Evolutionary conservation across 2,797 vertebrate genomes (phyloP), one percentile per base, ranked within the genome.

Genomic region (Gambusia yucatana): DNA sequence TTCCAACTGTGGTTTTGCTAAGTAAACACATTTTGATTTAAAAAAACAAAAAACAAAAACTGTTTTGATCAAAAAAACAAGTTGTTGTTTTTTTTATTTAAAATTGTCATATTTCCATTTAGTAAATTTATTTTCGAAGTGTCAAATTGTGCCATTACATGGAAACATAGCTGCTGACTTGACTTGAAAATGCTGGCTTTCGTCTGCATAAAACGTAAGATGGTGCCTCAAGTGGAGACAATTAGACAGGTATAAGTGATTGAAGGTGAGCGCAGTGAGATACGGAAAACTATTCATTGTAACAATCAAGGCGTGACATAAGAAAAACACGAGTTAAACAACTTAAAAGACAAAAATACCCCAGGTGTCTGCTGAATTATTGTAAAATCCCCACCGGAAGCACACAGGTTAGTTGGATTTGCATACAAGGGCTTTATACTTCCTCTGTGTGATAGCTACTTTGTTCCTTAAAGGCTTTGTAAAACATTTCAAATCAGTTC

Each of bases 401-500:
- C 6, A 59, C 1, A 30, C 28, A 30, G 57, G 39, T 43, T 41
- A 44, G 55, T 36, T 59, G 20, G 14, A 10, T 74, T 79, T 86
- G 47, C 46, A 46, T 44, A n/a, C 41, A 61, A 28, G 1, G 8
- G n/a, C n/a, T 10, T 44, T 3, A 28, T 4, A 46, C 69, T 69
- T 80, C 33, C 33, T 9, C 36, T 50, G 6, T 47, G 1, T 70
- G 25, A 43, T 25, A 79, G 46, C 43, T 1, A 48, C 69, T 28
- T 73, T 46, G 3, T 13, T 25, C 2, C 71, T 69, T 61, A 14
- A 25, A 2, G 75, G 65, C 41, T 67, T 50, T 2, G 8, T 52
- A 52, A 82, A 77, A 73, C 41, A 33, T 76, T 83, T 82, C 59
- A 80, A 79, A 86, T 83, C 75, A 61, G 1, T 10, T 61, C 69